A percentile compares a stretch with the other conserved stretches of the same genome.
These are phyloP conservation scores for Clitarchus hookeri DNA, from an alignment of 2,888 invertebrate species.

Conservation along the genomic window DNA sequence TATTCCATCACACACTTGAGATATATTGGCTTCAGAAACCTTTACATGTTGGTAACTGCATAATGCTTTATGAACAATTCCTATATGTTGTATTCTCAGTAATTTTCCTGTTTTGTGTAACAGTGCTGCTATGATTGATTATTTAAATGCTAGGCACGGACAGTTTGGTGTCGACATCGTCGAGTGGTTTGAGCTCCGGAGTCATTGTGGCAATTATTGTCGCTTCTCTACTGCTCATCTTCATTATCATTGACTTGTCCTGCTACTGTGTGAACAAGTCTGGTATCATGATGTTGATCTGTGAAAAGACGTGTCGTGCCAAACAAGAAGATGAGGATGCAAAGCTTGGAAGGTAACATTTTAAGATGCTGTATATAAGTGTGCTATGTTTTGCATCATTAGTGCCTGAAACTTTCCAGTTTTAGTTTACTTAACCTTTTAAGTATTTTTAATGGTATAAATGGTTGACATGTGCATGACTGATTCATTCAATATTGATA, in stretches of 20 bases:
- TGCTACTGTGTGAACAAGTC: conserved; percentile 72
- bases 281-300: conserved; percentile 55
- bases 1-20: too few relatives aligned
- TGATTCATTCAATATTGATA: too few relatives aligned
- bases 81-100: background rate
- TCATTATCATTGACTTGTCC: conserved; percentile 75
- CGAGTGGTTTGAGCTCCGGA: conserved; percentile 63
- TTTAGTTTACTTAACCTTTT: background rate
- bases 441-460: too few relatives aligned
- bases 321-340: conserved; percentile 80
- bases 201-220: conserved; percentile 86
- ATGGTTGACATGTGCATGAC: too few relatives aligned
- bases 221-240: conserved; percentile 75
- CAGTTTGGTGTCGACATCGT: conserved; percentile 24
- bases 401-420: background rate
- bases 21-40: too few relatives aligned
- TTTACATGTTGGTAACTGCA: background rate
- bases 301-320: conserved; percentile 58
- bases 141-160: conserved; percentile 22
- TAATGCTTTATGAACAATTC: background rate
- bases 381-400: background rate
- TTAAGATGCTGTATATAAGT: background rate
- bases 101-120: background rate
- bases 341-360: conserved; percentile 78
- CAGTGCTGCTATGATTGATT: too few relatives aligned